Conservation (phyloP, 1,140 invertebrate species). For the Heliconius nattereri region DNA sequence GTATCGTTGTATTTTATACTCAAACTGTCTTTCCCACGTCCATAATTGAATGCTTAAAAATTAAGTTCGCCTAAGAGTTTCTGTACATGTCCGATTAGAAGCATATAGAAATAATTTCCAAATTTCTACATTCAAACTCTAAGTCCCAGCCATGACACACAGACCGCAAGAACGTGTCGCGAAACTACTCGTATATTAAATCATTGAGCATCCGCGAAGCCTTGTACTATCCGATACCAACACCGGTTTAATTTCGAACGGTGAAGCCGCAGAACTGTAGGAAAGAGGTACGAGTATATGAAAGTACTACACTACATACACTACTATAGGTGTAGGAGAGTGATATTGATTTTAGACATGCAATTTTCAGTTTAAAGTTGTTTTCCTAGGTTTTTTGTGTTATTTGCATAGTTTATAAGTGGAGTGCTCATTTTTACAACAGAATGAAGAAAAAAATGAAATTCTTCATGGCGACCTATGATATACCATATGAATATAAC, state of each 20-base stretch:
- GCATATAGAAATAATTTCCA: no score
- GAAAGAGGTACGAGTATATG: background rate
- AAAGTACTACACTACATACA: background rate
- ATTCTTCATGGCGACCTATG: no score
- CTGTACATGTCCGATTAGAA: no score
- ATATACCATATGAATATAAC: no score
- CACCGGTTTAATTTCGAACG: slow-evolving; percentile 47
- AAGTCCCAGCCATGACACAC: background rate
- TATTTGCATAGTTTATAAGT: background rate
- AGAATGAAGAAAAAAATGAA: no score
- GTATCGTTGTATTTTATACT: no score
- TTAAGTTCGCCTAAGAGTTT: no score
- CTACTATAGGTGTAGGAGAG: background rate
- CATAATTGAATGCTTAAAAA: background rate
- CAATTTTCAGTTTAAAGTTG: background rate
- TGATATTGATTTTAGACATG: background rate
- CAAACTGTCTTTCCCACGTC: background rate
- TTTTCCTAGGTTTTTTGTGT: background rate
- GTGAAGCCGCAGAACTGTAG: slow-evolving; percentile 46
- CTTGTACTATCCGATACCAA: slow-evolving; percentile 40
- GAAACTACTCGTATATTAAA: slow-evolving; percentile 27
- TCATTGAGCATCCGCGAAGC: slow-evolving; percentile 32
- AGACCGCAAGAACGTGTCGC: slow-evolving; percentile 19
- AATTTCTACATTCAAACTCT: background rate
- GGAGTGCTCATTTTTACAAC: background rate